Conservation (phyloP, 2,797 vertebrate species). For the Erithacus rubecula region DNA sequence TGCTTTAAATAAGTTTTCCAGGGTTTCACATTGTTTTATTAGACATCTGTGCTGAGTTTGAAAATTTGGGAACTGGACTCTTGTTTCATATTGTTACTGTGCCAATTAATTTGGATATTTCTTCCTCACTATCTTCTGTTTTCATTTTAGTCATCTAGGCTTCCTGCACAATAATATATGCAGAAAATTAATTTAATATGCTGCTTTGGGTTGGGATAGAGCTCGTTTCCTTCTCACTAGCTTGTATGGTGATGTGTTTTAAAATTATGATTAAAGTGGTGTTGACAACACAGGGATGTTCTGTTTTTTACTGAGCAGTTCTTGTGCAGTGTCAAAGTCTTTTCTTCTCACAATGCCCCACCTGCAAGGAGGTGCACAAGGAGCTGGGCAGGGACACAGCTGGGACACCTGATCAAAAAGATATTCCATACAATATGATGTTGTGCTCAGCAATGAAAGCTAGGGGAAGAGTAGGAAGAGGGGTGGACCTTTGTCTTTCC, state of each 20-base stretch:
- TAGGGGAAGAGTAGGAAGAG: neutral
- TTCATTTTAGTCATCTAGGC: neutral
- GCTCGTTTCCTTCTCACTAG: neutral
- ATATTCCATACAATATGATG: neutral
- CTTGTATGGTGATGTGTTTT: neutral
- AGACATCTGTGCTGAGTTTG: neutral
- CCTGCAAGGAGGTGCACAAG: neutral
- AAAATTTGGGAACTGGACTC: neutral
- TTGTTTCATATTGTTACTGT: neutral
- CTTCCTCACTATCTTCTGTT: neutral
- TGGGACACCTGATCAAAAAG: neutral
- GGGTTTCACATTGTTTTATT: neutral
- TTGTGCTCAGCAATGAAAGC: neutral
- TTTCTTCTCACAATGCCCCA: neutral
- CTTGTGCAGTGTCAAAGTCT: neutral
- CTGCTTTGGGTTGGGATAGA: neutral
- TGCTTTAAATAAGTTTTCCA: neutral
- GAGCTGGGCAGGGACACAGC: neutral
- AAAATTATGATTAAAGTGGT: neutral
- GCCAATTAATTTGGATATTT: neutral
- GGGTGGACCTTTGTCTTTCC: accelerated
- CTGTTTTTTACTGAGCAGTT: neutral
- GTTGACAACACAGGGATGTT: neutral
- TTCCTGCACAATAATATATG: neutral
- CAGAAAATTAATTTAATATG: neutral